Base-by-base conservation (phyloP, 2,797 vertebrate species). In the Myiotriccus ornatus region DNA sequence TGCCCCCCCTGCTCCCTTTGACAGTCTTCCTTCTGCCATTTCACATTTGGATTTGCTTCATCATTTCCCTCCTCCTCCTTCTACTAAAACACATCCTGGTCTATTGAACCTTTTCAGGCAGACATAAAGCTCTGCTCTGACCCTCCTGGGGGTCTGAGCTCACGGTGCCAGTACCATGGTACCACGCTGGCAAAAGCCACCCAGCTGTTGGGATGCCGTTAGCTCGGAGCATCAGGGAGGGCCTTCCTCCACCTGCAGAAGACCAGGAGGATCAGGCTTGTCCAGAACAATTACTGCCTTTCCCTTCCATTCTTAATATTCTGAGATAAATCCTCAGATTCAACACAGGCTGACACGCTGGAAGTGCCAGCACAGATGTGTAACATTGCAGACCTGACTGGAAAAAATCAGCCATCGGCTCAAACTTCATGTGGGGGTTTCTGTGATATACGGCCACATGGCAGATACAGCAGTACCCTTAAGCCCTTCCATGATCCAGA, bases 401-500 rank as follows among this genome's bases (percentile, higher is more conserved):
- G 46, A 65, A 82, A 86, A 16, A 76, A 50, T 19, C 69, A 71
- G 49, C 56, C 35, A 70, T 24, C 0, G 0, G 28, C 49, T 85
- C 73, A 88, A 68, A 49, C 10, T 34, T 34, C 6, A 3, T 0
- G 4, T 30, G 9, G 21, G 37, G 23, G 8, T 24, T 89, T 53
- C 89, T 67, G 67, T 32, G 55, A 82, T 84, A 73, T 69, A 79
- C 1, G 0, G 78, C 47, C 64, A 69, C 25, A 2, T 9, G 47
- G 74, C 52, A 46, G 55, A 55, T 32, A 60, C 4, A 8, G 2
- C 74, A 47, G 27, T 1, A 47, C 37, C 55, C 87, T 74, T 68
- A 74, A 77, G 39, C 32, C 44, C 71, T 83, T 70, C 56, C 0
- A 0, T 6, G 3, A 79, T 8, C 52, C 75, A 67, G 41, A 1